Percentiles rank a stretch among this genome's conserved stretches.
Evolutionary conservation across 2,113 vertebrate species (phyloP).

Genomic region (Lophius piscatorius): DNA sequence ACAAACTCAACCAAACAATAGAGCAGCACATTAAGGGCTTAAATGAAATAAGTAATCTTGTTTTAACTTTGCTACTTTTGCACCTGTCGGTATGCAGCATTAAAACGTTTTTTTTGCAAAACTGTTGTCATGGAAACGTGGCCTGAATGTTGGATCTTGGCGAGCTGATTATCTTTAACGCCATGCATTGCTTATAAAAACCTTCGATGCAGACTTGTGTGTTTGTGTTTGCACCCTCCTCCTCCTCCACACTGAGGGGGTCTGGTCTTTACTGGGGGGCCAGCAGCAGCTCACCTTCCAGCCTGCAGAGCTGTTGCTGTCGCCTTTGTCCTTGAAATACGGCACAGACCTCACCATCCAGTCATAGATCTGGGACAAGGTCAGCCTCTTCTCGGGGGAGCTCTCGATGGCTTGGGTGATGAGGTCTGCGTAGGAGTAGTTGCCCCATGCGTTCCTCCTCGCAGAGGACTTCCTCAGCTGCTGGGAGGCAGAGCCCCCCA

Average conservation of each 20-base stretch:
- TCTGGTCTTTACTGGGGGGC: slow-evolving; percentile 41
- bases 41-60: too few species aligned
- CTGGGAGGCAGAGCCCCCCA: slow-evolving; percentile 76
- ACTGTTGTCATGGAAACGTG: too few species aligned
- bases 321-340: slow-evolving; percentile 99
- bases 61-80: too few species aligned
- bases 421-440: slow-evolving; percentile 96
- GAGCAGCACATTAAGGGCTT: too few species aligned
- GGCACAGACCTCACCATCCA: slow-evolving; percentile 98
- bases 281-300: slow-evolving; percentile 89
- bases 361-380: slow-evolving; percentile 97
- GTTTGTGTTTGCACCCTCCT: background rate
- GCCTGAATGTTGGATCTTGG: too few species aligned
- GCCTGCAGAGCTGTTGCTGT: slow-evolving; percentile 97
- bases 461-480: slow-evolving; percentile 92
- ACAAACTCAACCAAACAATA: too few species aligned
- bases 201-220: too few species aligned
- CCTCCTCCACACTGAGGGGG: slow-evolving; percentile 16
- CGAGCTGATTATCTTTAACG: too few species aligned
- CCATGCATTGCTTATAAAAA: too few species aligned
- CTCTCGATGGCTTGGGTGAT: slow-evolving; percentile 96
- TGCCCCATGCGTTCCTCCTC: slow-evolving; percentile 96
- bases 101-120: too few species aligned
- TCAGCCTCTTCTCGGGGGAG: slow-evolving; percentile 92
- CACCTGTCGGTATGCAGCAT: too few species aligned